phyloP scores from a whole-genome alignment of 2,797 vertebrate genomes.

The Gouania willdenowi region DNA sequence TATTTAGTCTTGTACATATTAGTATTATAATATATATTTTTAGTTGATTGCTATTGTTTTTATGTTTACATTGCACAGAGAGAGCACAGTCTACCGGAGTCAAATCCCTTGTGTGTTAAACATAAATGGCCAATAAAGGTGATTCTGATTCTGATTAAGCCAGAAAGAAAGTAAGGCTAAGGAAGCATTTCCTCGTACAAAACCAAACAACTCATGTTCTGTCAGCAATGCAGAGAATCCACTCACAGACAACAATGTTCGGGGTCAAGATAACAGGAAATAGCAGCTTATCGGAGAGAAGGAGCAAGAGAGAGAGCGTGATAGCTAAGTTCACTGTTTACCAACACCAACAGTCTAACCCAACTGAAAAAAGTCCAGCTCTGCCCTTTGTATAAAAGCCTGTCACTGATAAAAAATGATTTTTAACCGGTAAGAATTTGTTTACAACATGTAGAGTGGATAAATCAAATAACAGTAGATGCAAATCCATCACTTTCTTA shows the following conservation, averaged over 20 bases:
- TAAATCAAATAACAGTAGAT: constrained; percentile 44
- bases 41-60: too few relatives aligned
- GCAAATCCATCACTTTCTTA: constrained; percentile 62
- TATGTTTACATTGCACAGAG: too few relatives aligned
- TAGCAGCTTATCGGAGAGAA: constrained; percentile 68
- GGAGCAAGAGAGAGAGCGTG: constrained; percentile 31
- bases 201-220: constrained; percentile 56
- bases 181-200: constrained; percentile 35
- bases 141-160: too few relatives aligned
- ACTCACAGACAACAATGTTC: constrained; percentile 66
- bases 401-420: constrained; percentile 5
- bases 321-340: constrained; percentile 39
- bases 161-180: constrained; percentile 46
- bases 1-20: too few relatives aligned
- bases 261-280: constrained; percentile 75
- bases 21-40: too few relatives aligned
- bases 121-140: too few relatives aligned
- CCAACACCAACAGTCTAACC: constrained; percentile 25
- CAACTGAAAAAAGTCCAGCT: constrained; percentile 11
- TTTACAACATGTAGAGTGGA: constrained; percentile 35
- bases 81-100: too few relatives aligned
- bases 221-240: constrained; percentile 49
- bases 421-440: constrained; percentile 14
- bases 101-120: too few relatives aligned
- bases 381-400: constrained; percentile 16